Percentiles rank a stretch among this genome's conserved stretches.
These are phyloP conservation scores for Periophthalmus magnuspinnatus DNA, from an alignment of 2,797 vertebrate species.

Conservation along the genomic window DNA sequence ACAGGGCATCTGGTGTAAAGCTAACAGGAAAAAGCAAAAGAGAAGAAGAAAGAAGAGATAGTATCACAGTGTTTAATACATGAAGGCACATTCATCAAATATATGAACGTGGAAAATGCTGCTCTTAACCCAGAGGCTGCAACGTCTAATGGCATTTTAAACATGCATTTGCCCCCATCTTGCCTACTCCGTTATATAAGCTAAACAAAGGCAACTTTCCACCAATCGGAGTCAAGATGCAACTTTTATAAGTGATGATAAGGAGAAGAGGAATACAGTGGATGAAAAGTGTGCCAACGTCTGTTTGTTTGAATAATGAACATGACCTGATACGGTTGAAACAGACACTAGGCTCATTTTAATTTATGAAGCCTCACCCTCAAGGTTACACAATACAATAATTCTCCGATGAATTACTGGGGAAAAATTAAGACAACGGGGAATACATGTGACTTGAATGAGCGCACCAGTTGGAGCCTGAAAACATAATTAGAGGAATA, in stretches of 20 bases:
- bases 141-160: slow-evolving; percentile 7
- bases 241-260: slow-evolving; percentile 55
- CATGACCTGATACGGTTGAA: slow-evolving; percentile 63
- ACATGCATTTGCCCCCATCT: slow-evolving; percentile 10
- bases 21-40: not conserved
- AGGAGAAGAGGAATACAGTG: slow-evolving; percentile 46
- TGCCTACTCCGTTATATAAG: slow-evolving; percentile 18
- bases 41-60: not conserved
- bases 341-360: slow-evolving; percentile 50
- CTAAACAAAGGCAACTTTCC: slow-evolving; percentile 32
- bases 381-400: slow-evolving; percentile 45
- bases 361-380: slow-evolving; percentile 61
- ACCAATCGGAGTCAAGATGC: slow-evolving; percentile 32
- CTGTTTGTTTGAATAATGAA: slow-evolving; percentile 68
- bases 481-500: slow-evolving; percentile 19
- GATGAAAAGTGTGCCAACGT: slow-evolving; percentile 57
- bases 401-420: slow-evolving; percentile 55
- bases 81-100: not conserved
- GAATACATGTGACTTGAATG: slow-evolving; percentile 41
- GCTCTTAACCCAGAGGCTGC: slow-evolving; percentile 1
- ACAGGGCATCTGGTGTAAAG: not conserved
- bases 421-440: slow-evolving; percentile 30
- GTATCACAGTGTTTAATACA: not conserved
- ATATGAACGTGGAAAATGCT: not conserved
- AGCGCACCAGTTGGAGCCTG: slow-evolving; percentile 12